Evolutionary conservation across 1,140 invertebrate species (phyloP), one percentile per base, ranked within the genome.

Genomic region (Bombus balteatus): DNA sequence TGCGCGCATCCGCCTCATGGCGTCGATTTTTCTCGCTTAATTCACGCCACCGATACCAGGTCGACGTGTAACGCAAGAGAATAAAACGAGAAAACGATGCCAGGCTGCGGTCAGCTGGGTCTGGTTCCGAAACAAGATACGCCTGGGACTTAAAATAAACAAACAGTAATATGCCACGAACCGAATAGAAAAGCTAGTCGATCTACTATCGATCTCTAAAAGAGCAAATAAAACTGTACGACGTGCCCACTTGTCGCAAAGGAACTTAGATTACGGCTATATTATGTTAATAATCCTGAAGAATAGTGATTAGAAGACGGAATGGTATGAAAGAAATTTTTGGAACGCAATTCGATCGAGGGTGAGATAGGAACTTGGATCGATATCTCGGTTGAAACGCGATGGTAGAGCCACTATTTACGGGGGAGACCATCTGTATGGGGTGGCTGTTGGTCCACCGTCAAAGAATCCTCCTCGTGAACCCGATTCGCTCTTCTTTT

Each of bases 141-240:
- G 94, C 94, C 94, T 95, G 94, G 90, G 94, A 95, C 91, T 92
- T 90, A 88, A 93, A 93, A 94, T 93, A 92, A 94, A 94, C 89
- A 93, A 93, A 94, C 92, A 91, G 89, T 72, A 91, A 93, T 78
- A 78, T 91, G 91, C 89, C 88, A 79, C 76, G 77, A 62, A 72
- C 70, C 39, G 78, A 66, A 85, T 85, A 90, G 86, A 89, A 80
- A 80, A 82, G 81, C 83, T 86, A 86, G 80, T 53, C 81, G 90
- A 91, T 87, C 72, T 62, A 43, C 39, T 68, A 86, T 77, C 77
- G 78, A 81, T 83, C 59, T 34, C 34, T 68, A 18, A 34, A 34
- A 59, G 34, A 41, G 25, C 13, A 39, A 66, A 28, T n/a, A 12
- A 34, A n/a, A 3, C 1, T 18, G 15, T 32, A 15, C 9, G 5